Base-by-base conservation (phyloP, 2,888 invertebrate species). In the Actias luna region DNA sequence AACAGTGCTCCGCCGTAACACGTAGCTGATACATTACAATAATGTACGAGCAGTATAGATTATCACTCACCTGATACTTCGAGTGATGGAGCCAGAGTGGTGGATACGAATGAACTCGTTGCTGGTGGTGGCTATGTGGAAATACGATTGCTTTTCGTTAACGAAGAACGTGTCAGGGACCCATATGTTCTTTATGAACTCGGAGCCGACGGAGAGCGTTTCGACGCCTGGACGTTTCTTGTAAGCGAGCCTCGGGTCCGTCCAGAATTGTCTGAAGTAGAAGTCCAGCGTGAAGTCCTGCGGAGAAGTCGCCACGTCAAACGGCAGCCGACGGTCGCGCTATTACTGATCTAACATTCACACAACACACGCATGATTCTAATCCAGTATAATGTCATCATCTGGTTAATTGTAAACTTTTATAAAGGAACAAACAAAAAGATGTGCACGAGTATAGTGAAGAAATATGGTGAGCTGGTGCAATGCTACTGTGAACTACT, bases 141-240 rank as follows among this genome's bases (percentile, higher is more conserved):
- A 98, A 94, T 98, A 99, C 76, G 99, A 98, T 93, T 98, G 98
- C 94, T 99, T 99, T 93, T 99, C 99, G 93, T 99, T 99, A 80
- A 99, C 99, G 93, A 99, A 99, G 94, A 99, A 99, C 73, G 99
- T 99, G 92, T 99, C 99, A 76, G 99, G 99, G 79, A 99, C 98
- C 99, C 99, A 99, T 85, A 99, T 98, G 92, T 97, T 97, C 90
- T 97, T 97, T 88, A 98, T 97, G 92, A 97, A 97, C 89, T 98
- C 97, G 68, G 97, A 97, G 78, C 97, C 97, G 76, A 98, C 97
- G 77, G 97, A 97, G 73, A 98, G 94, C 78, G 96, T 96, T 89
- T 97, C 96, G 76, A 97, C 96, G 76, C 96, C 97, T 74, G 95
- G 95, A 79, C 96, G 93, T 89, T 96, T 96, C 88, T 95, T 95